Evolutionary conservation across 2,888 invertebrate species (phyloP), one percentile per base, ranked within the genome.

Genomic region (Harpalus rufipes): DNA sequence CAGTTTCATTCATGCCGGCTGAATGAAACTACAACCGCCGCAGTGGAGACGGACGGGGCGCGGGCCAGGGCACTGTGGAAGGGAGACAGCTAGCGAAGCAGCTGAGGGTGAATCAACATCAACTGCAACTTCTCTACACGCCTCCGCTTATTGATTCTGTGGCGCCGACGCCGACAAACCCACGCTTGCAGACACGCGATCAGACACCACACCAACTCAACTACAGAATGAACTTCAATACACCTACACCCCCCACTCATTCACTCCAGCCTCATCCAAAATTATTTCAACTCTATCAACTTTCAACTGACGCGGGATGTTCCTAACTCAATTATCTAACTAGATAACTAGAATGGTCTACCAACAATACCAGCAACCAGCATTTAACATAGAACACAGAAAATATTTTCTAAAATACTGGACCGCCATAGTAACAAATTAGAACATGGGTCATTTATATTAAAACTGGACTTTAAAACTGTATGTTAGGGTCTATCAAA

Each of bases 51-150:
- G 14, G 32, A 12, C 1, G 7, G 72, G 14, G 61, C 12, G 32
- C 51, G n/a, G 32, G 39, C 56, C 65, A 63, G 83, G 21, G 72
- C 21, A 32, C 32, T 32, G 56, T 25, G 82, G 41, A 59, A 10
- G 74, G 12, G 44, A 32, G 74, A 76, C 83, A 83, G 83, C 83
- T 83, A 10, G 74, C 7, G 44, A 32, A 61, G 61, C 83, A 83
- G 83, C 83, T 83, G 83, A 83, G 83, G 74, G 83, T 83, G 83
- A 83, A 83, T 83, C 83, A 83, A 83, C 83, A 83, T 83, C 83
- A 83, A 83, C 83, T 74, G 51, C 83, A 59, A 83, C 74, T 12
- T 51, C 72, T 76, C 61, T 76, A 83, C 61, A 59, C 83, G 16
- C 59, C 74, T 32, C n/a, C 41, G 41, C 32, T n/a, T 84, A 84